Evolutionary conservation across 1,140 invertebrate genomes (phyloP), one percentile per base, ranked within the genome.

Genomic region (Drosophila chauvacae): DNA sequence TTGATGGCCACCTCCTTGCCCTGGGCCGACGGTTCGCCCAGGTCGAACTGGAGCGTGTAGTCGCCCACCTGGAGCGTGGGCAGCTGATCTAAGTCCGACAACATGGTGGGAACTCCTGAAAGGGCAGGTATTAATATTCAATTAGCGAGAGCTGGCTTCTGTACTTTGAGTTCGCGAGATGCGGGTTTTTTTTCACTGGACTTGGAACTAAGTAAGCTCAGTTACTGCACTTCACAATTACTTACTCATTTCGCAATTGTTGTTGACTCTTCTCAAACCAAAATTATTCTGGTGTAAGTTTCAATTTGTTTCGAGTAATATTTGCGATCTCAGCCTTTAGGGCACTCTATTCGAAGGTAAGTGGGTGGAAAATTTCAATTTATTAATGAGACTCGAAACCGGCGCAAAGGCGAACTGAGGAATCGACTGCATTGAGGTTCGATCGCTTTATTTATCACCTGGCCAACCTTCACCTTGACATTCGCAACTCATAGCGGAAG

Each of bases 21-120:
- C 51, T 96, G 94, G 6, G 94, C 90, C 10, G 91, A 83, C 0
- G 95, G 94, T 20, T 95, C 94, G 0, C 94, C 94, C 14, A 97
- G 81, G 82, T 97, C 96, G 56, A 97, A 94, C 64, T 95, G 93
- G 2, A 97, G 93, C 14, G 93, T 82, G 44, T 94, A 95, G 64
- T 96, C 95, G 4, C 95, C 96, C 14, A 96, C 81, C 86, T 96
- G 94, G 13, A 97, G 86, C 0, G 92, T 94, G 2, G 96, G 96
- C 51, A 96, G 71, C 58, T 94, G 93, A 6, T 94, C 93, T 58
- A 96, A 92, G 35, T 95, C 94, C 20, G 96, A 96, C 86, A 97
- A 90, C 95, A 97, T 95, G 41, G 94, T 95, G 53, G 93, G 94
- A 75, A 94, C 93, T 93, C 94, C 95, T 95, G 92, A 30, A 94